A percentile compares a stretch with the other conserved stretches of the same genome.
phyloP scores from a whole-genome alignment of 2,888 invertebrate genomes.

The Orchestes rusci region DNA sequence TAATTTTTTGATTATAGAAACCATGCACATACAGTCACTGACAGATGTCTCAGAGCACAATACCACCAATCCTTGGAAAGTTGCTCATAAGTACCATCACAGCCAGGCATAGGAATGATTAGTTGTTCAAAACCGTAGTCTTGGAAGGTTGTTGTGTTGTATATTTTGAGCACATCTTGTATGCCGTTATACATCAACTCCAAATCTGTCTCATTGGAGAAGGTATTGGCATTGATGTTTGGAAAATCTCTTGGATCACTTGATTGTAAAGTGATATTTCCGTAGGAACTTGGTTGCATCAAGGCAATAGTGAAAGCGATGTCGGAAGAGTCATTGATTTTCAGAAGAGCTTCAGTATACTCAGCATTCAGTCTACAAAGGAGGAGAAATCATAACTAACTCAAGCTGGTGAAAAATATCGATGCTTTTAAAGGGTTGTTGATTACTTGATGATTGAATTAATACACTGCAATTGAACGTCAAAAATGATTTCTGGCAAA shows the following conservation, averaged over 20 bases:
- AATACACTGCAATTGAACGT: too few species aligned
- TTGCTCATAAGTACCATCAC: background rate
- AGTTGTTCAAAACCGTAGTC: background rate
- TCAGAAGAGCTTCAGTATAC: background rate
- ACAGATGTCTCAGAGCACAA: constrained; percentile 5
- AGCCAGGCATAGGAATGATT: background rate
- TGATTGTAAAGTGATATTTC: background rate
- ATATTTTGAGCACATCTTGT: background rate
- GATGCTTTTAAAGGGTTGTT: too few species aligned
- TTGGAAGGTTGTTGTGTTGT: background rate
- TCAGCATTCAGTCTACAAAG: background rate
- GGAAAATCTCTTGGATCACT: constrained; percentile 2
- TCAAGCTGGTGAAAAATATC: too few species aligned
- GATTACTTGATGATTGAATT: too few species aligned
- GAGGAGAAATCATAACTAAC: too few species aligned
- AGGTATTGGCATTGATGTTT: background rate
- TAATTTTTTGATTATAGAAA: background rate
- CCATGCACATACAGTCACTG: constrained; percentile 5
- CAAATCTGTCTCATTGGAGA: background rate
- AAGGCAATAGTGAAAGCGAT: background rate
- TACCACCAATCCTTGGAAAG: constrained; percentile 11
- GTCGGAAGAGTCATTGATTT: background rate
- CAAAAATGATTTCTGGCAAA: too few species aligned
- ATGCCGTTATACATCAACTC: background rate
- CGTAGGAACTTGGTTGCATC: constrained; percentile 30